phyloP scores from a whole-genome alignment of 2,888 invertebrate species.

The Ophioninae sp. region DNA sequence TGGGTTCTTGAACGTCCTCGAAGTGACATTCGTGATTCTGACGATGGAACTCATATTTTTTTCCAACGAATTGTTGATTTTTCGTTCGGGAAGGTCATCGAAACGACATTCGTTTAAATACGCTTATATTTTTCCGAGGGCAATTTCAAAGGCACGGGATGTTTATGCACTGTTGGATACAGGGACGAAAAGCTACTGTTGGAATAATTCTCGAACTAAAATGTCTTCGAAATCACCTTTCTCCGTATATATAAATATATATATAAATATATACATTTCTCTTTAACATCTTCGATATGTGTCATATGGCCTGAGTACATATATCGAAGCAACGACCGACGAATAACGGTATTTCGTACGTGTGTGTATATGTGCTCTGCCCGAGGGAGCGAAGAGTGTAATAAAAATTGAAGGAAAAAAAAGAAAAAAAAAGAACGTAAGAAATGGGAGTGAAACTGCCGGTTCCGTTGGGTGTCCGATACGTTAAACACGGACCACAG shows the following conservation, averaged over 20 bases:
- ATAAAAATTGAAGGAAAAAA: slow-evolving; percentile 21
- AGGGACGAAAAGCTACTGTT: not conserved
- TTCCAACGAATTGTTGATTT: not conserved
- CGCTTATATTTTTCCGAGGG: not conserved
- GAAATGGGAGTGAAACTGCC: slow-evolving; percentile 44
- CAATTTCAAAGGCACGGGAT: not conserved
- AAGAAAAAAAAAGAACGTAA: not conserved
- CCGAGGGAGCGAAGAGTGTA: slow-evolving; percentile 22
- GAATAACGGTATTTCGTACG: slow-evolving; percentile 74
- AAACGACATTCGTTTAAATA: too few relatives aligned
- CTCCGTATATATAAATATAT: slow-evolving; percentile 2
- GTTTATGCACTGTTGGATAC: not conserved
- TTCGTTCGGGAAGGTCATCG: not conserved
- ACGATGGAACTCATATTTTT: not conserved
- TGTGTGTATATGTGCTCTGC: slow-evolving; percentile 58
- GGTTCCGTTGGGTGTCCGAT: slow-evolving; percentile 30
- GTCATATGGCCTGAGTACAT: slow-evolving; percentile 65
- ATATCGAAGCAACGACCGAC: slow-evolving; percentile 56
- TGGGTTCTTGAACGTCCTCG: too few relatives aligned
- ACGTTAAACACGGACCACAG: slow-evolving; percentile 3
- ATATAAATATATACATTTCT: slow-evolving; percentile 44
- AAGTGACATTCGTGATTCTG: too few relatives aligned
- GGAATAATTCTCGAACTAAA: not conserved
- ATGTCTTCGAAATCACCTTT: not conserved
- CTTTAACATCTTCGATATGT: slow-evolving; percentile 66